Evolutionary conservation across 2,888 invertebrate species (phyloP).

Genomic region (Agrenia bidenticulata): DNA sequence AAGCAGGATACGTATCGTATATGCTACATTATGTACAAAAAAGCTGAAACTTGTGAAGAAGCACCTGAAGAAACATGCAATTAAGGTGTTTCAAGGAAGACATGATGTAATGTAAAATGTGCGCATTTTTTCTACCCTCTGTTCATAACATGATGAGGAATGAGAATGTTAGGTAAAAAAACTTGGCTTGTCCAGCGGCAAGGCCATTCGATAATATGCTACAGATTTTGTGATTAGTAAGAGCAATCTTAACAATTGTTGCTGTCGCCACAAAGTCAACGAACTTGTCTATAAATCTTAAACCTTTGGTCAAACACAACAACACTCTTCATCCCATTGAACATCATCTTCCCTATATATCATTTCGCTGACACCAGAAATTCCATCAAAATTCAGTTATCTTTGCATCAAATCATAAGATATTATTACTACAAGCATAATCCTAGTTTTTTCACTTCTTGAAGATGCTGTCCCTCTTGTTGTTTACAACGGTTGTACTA

Average conservation of each 20-base stretch:
- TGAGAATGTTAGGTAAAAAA: background rate
- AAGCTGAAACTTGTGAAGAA: background rate
- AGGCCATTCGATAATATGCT: conserved; percentile 16
- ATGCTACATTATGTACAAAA: too few relatives aligned
- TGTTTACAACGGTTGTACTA: too few relatives aligned
- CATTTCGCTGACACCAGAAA: background rate
- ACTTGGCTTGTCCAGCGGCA: conserved; percentile 20
- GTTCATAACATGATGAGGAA: background rate
- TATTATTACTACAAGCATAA: too few relatives aligned
- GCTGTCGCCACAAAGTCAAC: conserved; percentile 14
- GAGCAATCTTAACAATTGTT: background rate
- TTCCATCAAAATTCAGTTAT: conserved; percentile 3
- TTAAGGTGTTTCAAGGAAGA: conserved; percentile 13
- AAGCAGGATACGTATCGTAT: too few relatives aligned
- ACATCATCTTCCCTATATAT: background rate
- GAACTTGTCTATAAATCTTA: conserved; percentile 10
- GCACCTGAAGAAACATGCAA: conserved; percentile 2
- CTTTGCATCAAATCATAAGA: background rate
- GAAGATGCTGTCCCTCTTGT: too few relatives aligned
- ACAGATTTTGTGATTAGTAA: background rate
- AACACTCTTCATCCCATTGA: background rate
- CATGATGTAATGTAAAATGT: conserved; percentile 5
- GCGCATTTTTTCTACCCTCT: background rate
- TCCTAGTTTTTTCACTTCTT: too few relatives aligned
- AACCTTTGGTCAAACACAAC: background rate